These are phyloP conservation scores for Dolichallabes microphthalmus DNA, from an alignment of 2,113 vertebrate genomes.

Conservation along the genomic window DNA sequence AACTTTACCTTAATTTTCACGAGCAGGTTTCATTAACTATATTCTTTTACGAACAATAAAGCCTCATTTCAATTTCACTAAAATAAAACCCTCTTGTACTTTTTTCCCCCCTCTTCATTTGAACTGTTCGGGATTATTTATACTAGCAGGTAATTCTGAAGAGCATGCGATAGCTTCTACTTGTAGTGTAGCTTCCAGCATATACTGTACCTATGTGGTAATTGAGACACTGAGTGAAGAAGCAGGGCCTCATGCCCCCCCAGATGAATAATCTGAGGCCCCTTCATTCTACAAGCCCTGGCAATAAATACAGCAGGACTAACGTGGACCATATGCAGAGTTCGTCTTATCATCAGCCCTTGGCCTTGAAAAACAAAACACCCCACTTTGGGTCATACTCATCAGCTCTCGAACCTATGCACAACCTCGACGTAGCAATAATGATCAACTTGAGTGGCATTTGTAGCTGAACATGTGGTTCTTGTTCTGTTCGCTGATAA, in stretches of 20 bases:
- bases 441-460: slow-evolving; percentile 46
- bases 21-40: background rate
- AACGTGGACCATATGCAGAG: slow-evolving; percentile 53
- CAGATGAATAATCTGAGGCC: slow-evolving; percentile 36
- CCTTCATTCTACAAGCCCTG: slow-evolving; percentile 26
- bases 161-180: background rate
- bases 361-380: slow-evolving; percentile 17
- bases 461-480: slow-evolving; percentile 50
- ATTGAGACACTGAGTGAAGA: slow-evolving; percentile 19
- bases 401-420: background rate
- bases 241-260: slow-evolving; percentile 29
- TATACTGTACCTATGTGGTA: slow-evolving; percentile 2
- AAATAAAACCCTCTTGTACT: background rate
- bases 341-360: slow-evolving; percentile 7
- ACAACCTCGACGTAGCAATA: slow-evolving; percentile 31
- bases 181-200: slow-evolving; percentile 37
- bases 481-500: slow-evolving; percentile 43
- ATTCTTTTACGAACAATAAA: background rate
- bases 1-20: slow-evolving; percentile 1
- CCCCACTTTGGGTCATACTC: slow-evolving; percentile 3
- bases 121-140: slow-evolving; percentile 2
- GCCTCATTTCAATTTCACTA: background rate
- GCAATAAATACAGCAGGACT: slow-evolving; percentile 55
- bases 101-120: background rate
- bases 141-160: background rate